These are phyloP conservation scores for Gadus macrocephalus DNA, from an alignment of 2,113 vertebrate species.

Conservation along the genomic window DNA sequence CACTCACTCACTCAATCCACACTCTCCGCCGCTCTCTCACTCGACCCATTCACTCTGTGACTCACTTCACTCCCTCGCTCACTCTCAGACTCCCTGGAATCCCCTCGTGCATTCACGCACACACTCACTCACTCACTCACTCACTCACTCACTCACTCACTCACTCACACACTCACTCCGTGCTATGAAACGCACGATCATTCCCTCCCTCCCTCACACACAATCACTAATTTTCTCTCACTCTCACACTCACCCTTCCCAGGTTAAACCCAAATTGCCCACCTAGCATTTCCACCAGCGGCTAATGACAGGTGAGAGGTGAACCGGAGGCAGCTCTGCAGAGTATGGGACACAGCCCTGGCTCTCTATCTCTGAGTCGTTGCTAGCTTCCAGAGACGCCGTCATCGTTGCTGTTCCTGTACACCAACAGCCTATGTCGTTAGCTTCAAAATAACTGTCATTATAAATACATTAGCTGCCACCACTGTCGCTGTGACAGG, in stretches of 20 bases:
- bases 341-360: too few relatives aligned
- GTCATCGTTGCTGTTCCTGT: not conserved
- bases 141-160: not conserved
- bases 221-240: not conserved
- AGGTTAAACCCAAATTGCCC: too few relatives aligned
- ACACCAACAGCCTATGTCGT: slow-evolving; percentile 5
- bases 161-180: not conserved
- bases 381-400: slow-evolving; percentile 2
- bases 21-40: not conserved
- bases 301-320: too few relatives aligned
- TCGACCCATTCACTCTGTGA: not conserved
- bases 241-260: too few relatives aligned
- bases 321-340: too few relatives aligned
- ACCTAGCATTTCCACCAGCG: too few relatives aligned
- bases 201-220: not conserved
- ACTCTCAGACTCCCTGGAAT: not conserved
- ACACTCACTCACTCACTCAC: not conserved
- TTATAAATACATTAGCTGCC: slow-evolving; percentile 24
- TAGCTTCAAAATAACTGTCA: slow-evolving; percentile 14
- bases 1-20: not conserved
- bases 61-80: not conserved
- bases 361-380: too few relatives aligned
- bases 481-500: not conserved
- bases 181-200: not conserved
- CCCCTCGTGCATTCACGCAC: not conserved